A percentile compares a stretch with the other conserved stretches of the same genome.
Evolutionary conservation across 2,888 invertebrate genomes (phyloP).

Genomic region (Lycia hirtaria): DNA sequence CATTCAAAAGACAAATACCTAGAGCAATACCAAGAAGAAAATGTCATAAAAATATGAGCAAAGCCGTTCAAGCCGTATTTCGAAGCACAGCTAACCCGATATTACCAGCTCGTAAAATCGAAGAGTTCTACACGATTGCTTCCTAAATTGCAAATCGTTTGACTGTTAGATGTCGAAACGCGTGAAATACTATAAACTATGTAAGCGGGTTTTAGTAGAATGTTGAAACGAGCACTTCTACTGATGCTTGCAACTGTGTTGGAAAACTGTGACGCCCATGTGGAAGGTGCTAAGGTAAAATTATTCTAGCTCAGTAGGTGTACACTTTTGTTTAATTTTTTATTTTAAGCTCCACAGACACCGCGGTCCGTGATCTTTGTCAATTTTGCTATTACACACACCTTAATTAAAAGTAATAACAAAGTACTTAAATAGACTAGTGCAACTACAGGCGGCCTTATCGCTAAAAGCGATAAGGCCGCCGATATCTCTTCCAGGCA

Average conservation of each 20-base stretch:
- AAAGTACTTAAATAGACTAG: too few relatives aligned
- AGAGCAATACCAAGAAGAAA: too few relatives aligned
- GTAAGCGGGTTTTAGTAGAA: slow-evolving; percentile 24
- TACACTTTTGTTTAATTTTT: too few relatives aligned
- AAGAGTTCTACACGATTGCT: neutral
- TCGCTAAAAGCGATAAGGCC: too few relatives aligned
- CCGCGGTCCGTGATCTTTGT: too few relatives aligned
- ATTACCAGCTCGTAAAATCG: slow-evolving; percentile 13
- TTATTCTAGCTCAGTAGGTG: neutral
- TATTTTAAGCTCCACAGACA: too few relatives aligned
- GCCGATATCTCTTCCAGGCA: too few relatives aligned
- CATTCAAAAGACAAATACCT: too few relatives aligned
- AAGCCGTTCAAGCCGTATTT: neutral
- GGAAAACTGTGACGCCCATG: slow-evolving; percentile 53
- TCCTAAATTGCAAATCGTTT: slow-evolving; percentile 17
- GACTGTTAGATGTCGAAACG: slow-evolving; percentile 15
- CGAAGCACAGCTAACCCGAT: neutral
- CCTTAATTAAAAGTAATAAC: too few relatives aligned
- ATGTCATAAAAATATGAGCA: too few relatives aligned
- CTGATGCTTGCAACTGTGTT: slow-evolving; percentile 26
- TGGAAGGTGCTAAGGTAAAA: slow-evolving; percentile 72
- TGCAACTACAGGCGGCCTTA: too few relatives aligned
- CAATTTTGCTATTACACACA: too few relatives aligned
- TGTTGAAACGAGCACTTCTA: slow-evolving; percentile 29
- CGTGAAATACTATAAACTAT: slow-evolving; percentile 23